These are phyloP conservation scores for Menidia beryllina DNA, from an alignment of 2,113 vertebrate species.

Conservation along the genomic window DNA sequence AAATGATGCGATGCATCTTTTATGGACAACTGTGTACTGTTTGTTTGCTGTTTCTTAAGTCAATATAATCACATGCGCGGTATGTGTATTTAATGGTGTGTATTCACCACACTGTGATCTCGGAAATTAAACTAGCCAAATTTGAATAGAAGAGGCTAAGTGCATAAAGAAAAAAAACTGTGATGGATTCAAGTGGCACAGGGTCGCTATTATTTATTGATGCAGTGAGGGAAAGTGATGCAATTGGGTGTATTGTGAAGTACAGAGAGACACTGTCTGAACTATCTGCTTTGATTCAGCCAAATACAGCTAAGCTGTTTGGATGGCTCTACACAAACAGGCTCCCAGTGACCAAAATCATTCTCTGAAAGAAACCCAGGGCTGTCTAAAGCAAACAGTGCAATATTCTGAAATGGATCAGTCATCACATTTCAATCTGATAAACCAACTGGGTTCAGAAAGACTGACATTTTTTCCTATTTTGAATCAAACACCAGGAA, in stretches of 20 bases:
- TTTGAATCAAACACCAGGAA: neutral
- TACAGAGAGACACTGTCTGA: neutral
- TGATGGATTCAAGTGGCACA: too few relatives aligned
- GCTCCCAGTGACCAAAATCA: neutral
- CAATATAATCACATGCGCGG: too few relatives aligned
- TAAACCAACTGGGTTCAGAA: neutral
- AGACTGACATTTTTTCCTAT: too few relatives aligned
- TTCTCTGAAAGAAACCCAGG: neutral
- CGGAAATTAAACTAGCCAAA: too few relatives aligned
- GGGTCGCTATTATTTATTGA: too few relatives aligned
- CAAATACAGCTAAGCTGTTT: neutral
- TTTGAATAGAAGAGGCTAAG: too few relatives aligned
- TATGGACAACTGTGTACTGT: too few relatives aligned
- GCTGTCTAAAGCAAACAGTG: neutral
- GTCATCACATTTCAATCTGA: neutral
- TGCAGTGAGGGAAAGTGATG: neutral
- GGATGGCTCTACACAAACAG: neutral
- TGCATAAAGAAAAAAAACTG: too few relatives aligned
- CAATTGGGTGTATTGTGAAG: neutral
- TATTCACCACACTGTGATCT: too few relatives aligned
- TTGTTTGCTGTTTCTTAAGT: too few relatives aligned
- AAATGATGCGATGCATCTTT: too few relatives aligned
- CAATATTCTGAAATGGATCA: neutral
- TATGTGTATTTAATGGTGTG: too few relatives aligned
- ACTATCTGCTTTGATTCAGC: neutral